These are phyloP conservation scores for Drosophila tani DNA, from an alignment of 1,140 invertebrate genomes.

Conservation along the genomic window DNA sequence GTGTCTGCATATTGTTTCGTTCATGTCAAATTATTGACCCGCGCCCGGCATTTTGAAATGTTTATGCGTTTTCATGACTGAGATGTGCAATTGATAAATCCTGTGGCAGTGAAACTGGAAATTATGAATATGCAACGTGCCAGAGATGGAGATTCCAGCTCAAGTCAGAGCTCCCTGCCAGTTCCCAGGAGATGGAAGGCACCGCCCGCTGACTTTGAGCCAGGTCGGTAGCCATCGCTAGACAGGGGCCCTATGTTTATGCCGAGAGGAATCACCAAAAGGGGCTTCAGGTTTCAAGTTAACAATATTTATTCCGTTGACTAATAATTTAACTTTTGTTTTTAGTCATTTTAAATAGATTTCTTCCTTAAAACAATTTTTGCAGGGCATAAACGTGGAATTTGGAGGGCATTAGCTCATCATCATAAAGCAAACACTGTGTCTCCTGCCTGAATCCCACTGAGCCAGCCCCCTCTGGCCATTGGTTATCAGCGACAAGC, in stretches of 20 bases:
- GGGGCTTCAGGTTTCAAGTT: background rate
- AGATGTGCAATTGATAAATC: conserved; percentile 83
- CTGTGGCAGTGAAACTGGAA: conserved; percentile 43
- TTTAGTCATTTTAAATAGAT: no score
- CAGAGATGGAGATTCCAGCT: conserved; percentile 4
- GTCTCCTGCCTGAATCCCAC: conserved; percentile 39
- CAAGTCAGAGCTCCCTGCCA: background rate
- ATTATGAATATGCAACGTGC: conserved; percentile 80
- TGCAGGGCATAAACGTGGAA: conserved; percentile 14
- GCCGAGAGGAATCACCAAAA: conserved; percentile 1
- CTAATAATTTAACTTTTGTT: background rate
- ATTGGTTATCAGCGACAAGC: conserved; percentile 74
- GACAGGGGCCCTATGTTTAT: conserved; percentile 49
- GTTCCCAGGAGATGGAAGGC: conserved; percentile 10
- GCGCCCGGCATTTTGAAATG: conserved; percentile 75
- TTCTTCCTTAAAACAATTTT: background rate
- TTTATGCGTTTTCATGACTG: conserved; percentile 81
- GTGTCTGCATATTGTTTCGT: conserved; percentile 77
- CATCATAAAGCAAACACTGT: conserved; percentile 53
- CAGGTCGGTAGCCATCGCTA: conserved; percentile 60
- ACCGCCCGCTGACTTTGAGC: conserved; percentile 62
- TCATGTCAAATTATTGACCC: conserved; percentile 83
- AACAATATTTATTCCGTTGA: background rate
- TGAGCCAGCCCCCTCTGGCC: conserved; percentile 33
- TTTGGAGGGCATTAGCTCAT: conserved; percentile 16